A percentile compares a stretch with the other conserved stretches of the same genome.
These are phyloP conservation scores for Pseudois nayaur DNA, from an alignment of 2,113 vertebrate species.

Conservation along the genomic window DNA sequence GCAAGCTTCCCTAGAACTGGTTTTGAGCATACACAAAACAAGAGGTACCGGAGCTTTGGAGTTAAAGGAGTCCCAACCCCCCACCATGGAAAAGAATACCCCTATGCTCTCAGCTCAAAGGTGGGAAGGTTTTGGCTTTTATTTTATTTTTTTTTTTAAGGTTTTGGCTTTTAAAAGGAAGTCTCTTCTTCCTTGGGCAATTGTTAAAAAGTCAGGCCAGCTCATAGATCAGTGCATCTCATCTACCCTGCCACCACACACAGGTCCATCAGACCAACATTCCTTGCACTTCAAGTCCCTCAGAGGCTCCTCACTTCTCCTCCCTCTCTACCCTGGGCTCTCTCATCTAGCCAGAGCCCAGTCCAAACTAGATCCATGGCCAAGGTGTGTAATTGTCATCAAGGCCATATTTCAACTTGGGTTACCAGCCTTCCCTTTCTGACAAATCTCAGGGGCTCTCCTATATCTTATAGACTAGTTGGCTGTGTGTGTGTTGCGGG, in stretches of 20 bases:
- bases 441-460: background rate
- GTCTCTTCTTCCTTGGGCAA: background rate
- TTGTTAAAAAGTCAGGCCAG: constrained; percentile 34
- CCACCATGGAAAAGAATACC: background rate
- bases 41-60: background rate
- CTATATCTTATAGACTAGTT: background rate
- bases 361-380: background rate
- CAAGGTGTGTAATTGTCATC: background rate
- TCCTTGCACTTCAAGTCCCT: background rate
- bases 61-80: background rate
- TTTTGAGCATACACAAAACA: background rate
- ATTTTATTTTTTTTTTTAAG: background rate
- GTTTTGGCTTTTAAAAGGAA: constrained; percentile 24
- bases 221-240: background rate
- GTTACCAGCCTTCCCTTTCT: background rate
- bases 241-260: background rate
- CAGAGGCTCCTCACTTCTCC: background rate
- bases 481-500: background rate
- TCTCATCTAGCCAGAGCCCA: background rate
- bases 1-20: background rate
- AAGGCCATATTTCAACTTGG: background rate
- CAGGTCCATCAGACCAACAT: background rate
- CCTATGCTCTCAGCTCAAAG: background rate
- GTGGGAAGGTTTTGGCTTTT: background rate
- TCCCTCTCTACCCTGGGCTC: background rate